Conservation (phyloP, 2,888 invertebrate genomes). For the Campopleginae sp. region DNA sequence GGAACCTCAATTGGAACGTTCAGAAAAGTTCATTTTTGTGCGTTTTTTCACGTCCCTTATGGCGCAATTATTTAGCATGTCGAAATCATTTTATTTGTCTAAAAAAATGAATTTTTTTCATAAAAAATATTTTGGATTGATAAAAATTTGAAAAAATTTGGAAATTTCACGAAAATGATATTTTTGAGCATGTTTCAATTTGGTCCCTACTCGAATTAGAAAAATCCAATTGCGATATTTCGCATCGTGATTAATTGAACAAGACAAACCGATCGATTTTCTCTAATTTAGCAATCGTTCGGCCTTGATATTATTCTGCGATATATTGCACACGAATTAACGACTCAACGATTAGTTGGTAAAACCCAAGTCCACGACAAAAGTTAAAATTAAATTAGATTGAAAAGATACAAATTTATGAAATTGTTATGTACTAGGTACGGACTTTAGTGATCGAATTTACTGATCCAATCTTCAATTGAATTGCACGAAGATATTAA, state of each 20-base stretch:
- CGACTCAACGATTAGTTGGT: slow-evolving; percentile 41
- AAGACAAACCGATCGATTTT: slow-evolving; percentile 10
- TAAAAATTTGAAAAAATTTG: background rate
- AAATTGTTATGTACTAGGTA: slow-evolving; percentile 54
- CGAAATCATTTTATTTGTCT: too few relatives aligned
- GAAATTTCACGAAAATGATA: background rate
- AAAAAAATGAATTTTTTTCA: background rate
- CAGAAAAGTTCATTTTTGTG: background rate
- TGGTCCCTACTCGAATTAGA: slow-evolving; percentile 1
- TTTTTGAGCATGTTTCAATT: slow-evolving; percentile 25
- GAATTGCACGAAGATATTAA: background rate
- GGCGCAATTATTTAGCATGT: background rate
- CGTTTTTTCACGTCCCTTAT: background rate
- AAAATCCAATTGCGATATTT: slow-evolving; percentile 41
- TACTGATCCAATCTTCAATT: slow-evolving; percentile 30
- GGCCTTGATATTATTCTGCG: slow-evolving; percentile 35
- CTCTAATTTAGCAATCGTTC: background rate
- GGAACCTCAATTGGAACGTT: background rate
- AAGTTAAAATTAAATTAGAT: slow-evolving; percentile 43
- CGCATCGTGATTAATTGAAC: background rate
- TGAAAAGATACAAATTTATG: slow-evolving; percentile 36
- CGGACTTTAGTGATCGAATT: slow-evolving; percentile 48
- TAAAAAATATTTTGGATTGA: too few relatives aligned
- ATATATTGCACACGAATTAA: slow-evolving; percentile 10
- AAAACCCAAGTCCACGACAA: slow-evolving; percentile 15